Evolutionary conservation across 92 coral and sea anemone species (phyloP).

Genomic region (Parazoanthus swiftii): DNA sequence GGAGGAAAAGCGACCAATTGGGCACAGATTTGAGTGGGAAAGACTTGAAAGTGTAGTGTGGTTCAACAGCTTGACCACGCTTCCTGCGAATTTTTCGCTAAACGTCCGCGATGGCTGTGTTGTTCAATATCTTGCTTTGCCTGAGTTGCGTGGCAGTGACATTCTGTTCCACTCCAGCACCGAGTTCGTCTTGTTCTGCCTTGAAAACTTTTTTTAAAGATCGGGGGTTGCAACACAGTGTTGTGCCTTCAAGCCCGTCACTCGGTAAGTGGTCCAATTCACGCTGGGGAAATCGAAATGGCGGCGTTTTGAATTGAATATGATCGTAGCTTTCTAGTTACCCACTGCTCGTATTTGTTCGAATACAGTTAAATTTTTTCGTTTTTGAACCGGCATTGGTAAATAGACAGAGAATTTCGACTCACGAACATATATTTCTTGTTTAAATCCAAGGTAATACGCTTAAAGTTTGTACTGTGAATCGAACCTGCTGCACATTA

Average conservation of each 20-base stretch:
- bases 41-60: neutral
- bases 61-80: neutral
- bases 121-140: constrained; percentile 10
- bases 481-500: constrained; percentile 24
- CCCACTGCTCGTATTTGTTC: constrained; percentile 6
- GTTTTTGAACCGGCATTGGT: neutral
- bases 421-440: neutral
- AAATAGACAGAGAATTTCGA: neutral
- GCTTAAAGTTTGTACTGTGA: constrained; percentile 15
- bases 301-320: constrained; percentile 17
- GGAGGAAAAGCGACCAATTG: neutral
- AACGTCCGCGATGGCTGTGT: constrained; percentile 39
- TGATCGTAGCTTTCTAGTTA: neutral
- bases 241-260: constrained; percentile 1
- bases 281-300: constrained; percentile 36
- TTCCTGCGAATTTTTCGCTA: constrained; percentile 18
- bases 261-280: constrained; percentile 46
- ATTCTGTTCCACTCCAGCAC: constrained; percentile 2
- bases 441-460: constrained; percentile 7
- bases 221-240: constrained; percentile 30
- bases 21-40: neutral
- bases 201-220: constrained; percentile 28
- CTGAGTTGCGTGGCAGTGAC: constrained; percentile 15
- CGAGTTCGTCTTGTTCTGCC: constrained; percentile 19
- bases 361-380: neutral